phyloP scores from a whole-genome alignment of 2,888 invertebrate genomes.

The Trissolcus japonicus region DNA sequence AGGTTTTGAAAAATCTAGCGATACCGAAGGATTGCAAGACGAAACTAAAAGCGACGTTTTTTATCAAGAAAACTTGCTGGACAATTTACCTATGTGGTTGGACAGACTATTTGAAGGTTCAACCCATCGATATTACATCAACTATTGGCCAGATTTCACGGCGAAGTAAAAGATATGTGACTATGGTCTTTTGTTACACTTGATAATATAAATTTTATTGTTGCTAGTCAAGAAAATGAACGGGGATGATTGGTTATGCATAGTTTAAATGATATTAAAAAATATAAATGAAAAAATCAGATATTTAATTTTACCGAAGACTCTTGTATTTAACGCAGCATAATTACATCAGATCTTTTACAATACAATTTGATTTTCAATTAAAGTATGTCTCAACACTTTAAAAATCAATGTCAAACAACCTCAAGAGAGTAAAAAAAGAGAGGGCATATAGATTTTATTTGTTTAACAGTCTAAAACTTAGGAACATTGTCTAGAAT shows the following conservation, averaged over 20 bases:
- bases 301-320: too few species aligned
- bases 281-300: too few species aligned
- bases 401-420: too few species aligned
- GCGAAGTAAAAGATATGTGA: constrained; percentile 80
- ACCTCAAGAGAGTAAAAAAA: too few species aligned
- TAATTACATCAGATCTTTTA: too few species aligned
- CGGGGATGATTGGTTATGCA: constrained; percentile 19
- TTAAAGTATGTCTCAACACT: too few species aligned
- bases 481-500: too few species aligned
- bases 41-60: constrained; percentile 77
- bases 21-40: constrained; percentile 73
- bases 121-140: constrained; percentile 95
- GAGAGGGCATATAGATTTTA: too few species aligned
- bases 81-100: constrained; percentile 96
- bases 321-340: too few species aligned
- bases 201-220: constrained; percentile 24
- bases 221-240: constrained; percentile 51
- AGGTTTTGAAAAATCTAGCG: constrained; percentile 86
- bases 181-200: constrained; percentile 10
- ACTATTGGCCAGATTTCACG: constrained; percentile 98
- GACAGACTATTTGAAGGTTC: constrained; percentile 97
- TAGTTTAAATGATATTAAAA: not conserved
- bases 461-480: too few species aligned
- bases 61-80: constrained; percentile 87
- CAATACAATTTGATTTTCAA: too few species aligned